Percentiles rank a stretch among this genome's conserved stretches.
Conservation (phyloP, 2,113 vertebrate genomes). For the Dermatemys mawii region DNA sequence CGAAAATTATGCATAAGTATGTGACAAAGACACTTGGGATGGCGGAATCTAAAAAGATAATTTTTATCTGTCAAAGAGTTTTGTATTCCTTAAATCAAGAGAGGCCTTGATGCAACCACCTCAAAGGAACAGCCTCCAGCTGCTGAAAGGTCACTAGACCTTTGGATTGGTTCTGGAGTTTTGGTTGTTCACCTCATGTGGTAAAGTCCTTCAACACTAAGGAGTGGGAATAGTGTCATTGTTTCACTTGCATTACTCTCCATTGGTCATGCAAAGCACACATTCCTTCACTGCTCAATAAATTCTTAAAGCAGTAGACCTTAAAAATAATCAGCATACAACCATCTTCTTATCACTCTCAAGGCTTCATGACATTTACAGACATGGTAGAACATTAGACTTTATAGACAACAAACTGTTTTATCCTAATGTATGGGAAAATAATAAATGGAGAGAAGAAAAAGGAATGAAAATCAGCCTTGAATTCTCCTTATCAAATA, state of each 20-base stretch:
- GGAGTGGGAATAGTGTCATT: background rate
- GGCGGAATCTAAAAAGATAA: slow-evolving; percentile 25
- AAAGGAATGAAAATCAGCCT: background rate
- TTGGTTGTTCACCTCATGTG: background rate
- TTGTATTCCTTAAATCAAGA: slow-evolving; percentile 31
- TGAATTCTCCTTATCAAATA: background rate
- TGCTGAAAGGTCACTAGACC: background rate
- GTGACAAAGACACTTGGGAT: background rate
- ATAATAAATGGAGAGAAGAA: background rate
- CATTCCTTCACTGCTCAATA: slow-evolving; percentile 5
- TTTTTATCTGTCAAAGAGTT: slow-evolving; percentile 35
- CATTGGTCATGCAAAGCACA: slow-evolving; percentile 41
- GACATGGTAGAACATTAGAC: background rate
- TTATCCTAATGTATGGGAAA: background rate
- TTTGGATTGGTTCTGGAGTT: background rate
- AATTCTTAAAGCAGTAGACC: slow-evolving; percentile 9
- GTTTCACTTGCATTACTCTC: slow-evolving; percentile 15
- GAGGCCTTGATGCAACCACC: background rate
- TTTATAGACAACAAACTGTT: background rate
- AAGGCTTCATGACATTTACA: background rate
- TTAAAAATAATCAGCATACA: background rate
- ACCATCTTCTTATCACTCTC: background rate
- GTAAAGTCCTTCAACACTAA: background rate
- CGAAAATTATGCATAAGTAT: slow-evolving; percentile 61
- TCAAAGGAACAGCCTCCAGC: background rate